Evolutionary conservation across 2,888 invertebrate genomes (phyloP).

Genomic region (Aplocera efformata): DNA sequence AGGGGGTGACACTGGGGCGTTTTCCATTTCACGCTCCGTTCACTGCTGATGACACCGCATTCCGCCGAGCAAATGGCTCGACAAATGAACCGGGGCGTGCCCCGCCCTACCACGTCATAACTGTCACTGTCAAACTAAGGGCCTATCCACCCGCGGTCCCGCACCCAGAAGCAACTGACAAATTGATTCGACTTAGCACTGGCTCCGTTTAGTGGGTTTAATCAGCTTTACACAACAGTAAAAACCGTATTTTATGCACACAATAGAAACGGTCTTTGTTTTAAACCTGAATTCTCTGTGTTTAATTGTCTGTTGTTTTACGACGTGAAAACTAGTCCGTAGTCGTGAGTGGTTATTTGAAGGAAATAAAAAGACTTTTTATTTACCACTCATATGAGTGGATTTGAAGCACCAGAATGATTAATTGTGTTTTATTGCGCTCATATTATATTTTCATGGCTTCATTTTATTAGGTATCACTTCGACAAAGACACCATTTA

Average conservation of each 20-base stretch:
- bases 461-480: no score
- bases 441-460: not conserved
- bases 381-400: constrained; percentile 32
- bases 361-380: constrained; percentile 37
- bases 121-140: constrained; percentile 50
- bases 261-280: not conserved
- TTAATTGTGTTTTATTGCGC: not conserved
- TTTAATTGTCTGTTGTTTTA: constrained; percentile 7
- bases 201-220: constrained; percentile 9
- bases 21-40: constrained; percentile 79
- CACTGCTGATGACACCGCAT: constrained; percentile 77
- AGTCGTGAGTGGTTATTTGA: constrained; percentile 39
- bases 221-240: constrained; percentile 1
- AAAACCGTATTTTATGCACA: not conserved
- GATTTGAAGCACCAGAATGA: constrained; percentile 4
- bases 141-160: constrained; percentile 39
- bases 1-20: constrained; percentile 71
- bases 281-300: not conserved
- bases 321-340: constrained; percentile 28
- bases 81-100: constrained; percentile 74
- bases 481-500: no score
- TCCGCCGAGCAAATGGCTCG: constrained; percentile 76
- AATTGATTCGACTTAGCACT: constrained; percentile 63
- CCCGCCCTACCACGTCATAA: constrained; percentile 71
- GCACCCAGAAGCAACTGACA: constrained; percentile 40